Evolutionary conservation across 2,797 vertebrate genomes (phyloP), one percentile per base, ranked within the genome.

Genomic region (Smutsia temminckii): DNA sequence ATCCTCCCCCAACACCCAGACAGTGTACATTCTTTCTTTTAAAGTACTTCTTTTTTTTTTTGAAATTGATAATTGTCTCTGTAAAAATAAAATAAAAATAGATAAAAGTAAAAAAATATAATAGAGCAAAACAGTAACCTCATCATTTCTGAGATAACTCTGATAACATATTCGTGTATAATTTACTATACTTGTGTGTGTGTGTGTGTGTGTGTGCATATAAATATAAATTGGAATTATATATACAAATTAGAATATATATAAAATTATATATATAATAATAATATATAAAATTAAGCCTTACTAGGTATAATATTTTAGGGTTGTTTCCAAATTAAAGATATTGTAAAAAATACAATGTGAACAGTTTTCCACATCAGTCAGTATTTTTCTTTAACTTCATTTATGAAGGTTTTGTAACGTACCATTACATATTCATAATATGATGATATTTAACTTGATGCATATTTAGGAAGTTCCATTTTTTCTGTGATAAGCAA

Each of bases 351-450:
- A 95, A 90, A 71, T n/a, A 14, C 29, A 93, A 6, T 57, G 10
- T 29, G 29, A 89, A 34, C 17, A 85, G 83, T 9, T 88, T 91
- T 72, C 27, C 18, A 81, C 25, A 16, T 80, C 29, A 71, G 55
- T 80, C 14, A 34, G 23, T 72, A 75, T 71, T 93, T 96, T 95
- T n/a, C 27, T 93, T 85, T 88, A 51, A 85, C 6, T 27, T 78
- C 6, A 75, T 63, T 92, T 86, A 34, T 68, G 71, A 88, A 37
- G 14, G 2, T 40, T 63, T 4, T 55, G n/a, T 84, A 14, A 34
- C 37, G 11, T 42, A 5, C 4, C 10, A 40, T 74, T 27, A 51
- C 0, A 63, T 57, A 88, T 8, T 61, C 85, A 34, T 12, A 63
- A 6, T 18, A 34, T 57, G 21, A 12, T 25, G 29, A 40, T 88